Conservation (phyloP, 2,113 vertebrate genomes). For the Aleadryas rufinucha region DNA sequence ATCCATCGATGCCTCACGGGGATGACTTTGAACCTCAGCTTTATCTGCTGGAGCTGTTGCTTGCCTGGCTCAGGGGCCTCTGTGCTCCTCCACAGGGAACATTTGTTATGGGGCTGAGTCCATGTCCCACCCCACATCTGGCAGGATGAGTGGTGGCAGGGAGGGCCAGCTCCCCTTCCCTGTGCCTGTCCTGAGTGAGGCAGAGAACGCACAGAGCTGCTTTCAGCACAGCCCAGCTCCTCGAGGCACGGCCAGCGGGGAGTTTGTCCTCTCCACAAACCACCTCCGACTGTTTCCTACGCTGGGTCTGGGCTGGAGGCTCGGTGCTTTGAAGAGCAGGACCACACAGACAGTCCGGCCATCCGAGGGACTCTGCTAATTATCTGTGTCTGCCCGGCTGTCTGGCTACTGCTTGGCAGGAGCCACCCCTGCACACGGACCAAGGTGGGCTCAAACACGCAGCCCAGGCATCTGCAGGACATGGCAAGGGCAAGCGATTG, state of each 20-base stretch:
- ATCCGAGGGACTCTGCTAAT: neutral
- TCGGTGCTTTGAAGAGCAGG: neutral
- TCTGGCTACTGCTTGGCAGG: conserved; percentile 53
- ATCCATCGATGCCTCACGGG: rapidly evolving
- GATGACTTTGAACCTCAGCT: neutral
- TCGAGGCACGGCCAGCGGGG: neutral
- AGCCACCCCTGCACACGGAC: neutral
- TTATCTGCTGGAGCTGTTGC: neutral
- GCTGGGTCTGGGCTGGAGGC: neutral
- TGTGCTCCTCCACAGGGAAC: rapidly evolving
- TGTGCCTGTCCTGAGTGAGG: rapidly evolving
- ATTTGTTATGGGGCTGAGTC: rapidly evolving
- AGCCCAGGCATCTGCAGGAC: neutral
- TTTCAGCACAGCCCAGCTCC: neutral
- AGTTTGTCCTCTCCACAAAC: neutral
- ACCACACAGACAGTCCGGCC: conserved; percentile 39
- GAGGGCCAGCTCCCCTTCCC: neutral
- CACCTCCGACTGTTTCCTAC: neutral
- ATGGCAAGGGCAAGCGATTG: neutral
- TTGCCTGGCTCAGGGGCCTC: neutral
- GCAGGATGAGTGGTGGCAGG: neutral
- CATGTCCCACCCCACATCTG: neutral
- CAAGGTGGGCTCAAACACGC: conserved; percentile 30
- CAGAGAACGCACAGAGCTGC: neutral
- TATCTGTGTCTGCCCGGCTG: neutral